Evolutionary conservation across 2,888 invertebrate species (phyloP), one percentile per base, ranked within the genome.

Genomic region (Eupithecia centaureata): DNA sequence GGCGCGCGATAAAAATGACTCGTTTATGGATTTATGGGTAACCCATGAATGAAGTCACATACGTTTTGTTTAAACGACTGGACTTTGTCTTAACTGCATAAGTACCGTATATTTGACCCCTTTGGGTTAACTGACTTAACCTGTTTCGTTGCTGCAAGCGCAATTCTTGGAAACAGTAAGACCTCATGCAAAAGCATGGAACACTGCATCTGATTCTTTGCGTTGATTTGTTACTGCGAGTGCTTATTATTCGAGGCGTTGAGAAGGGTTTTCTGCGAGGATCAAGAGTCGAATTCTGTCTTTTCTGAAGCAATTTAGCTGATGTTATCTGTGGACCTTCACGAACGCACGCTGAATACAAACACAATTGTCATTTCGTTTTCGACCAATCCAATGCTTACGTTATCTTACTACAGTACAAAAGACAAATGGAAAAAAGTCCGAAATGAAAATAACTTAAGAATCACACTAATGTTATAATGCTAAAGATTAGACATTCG

Each of bases 1-100:
- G 69, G 65, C 60, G 72, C 69, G 60, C 62, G 71, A 75, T 71
- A 73, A 72, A 68, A 61, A 59, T 66, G 65, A 67, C 62, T 58
- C 68, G 72, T 67, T 75, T 62, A 56, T 63, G 27, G 65, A 73
- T 73, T 76, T 73, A 75, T 72, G 62, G 65, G 62, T 70, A 59
- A 71, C 70, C 73, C 70, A 61, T 67, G 72, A 68, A 70, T 66
- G 65, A 66, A 69, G 67, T 52, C 63, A 64, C 68, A 67, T 68
- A 66, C 66, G 68, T 69, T 71, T 70, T 62, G 33, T 59, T 71
- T 27, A 52, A 61, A 27, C 61, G 58, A 33, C 22, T 51, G 61
- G 56, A 63, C 65, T 67, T 64, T 62, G 63, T 68, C 68, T 67
- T 66, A 61, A 65, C 71, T 59, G 62, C 57, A 30, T 52, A 67